Conservation (phyloP, 1,140 invertebrate species). For the Himalopsyche phryganea region DNA sequence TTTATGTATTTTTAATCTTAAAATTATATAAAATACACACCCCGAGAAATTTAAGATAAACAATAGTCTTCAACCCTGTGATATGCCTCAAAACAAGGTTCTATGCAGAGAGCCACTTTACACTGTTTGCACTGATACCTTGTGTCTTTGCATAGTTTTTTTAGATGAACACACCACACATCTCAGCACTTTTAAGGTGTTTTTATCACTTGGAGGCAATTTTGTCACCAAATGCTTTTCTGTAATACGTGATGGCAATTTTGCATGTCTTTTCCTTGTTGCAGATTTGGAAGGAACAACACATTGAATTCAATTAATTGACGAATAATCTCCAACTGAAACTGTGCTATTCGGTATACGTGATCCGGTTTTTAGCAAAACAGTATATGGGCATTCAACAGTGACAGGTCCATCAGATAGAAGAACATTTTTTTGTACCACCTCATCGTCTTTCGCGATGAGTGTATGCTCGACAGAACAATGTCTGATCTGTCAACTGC, state of each 20-base stretch:
- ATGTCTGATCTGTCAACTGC: conserved; percentile 31
- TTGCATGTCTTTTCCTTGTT: conserved; percentile 11
- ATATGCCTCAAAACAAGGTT: conserved; percentile 24
- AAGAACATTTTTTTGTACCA: conserved; percentile 22
- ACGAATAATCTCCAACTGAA: conserved; percentile 18
- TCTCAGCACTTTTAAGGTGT: conserved; percentile 1
- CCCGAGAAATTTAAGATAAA: too few relatives aligned
- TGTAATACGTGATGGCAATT: conserved; percentile 15
- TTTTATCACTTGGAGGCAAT: conserved; percentile 18
- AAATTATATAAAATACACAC: too few relatives aligned
- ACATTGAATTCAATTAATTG: conserved; percentile 11
- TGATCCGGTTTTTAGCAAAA: conserved; percentile 11
- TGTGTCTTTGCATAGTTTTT: conserved; percentile 23
- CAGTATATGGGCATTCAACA: conserved; percentile 19
- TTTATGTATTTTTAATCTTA: too few relatives aligned
- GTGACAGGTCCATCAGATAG: conserved; percentile 16
- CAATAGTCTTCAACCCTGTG: conserved; percentile 18
- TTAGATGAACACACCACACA: conserved; percentile 20
- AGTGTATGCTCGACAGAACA: conserved; percentile 13
- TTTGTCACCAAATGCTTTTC: conserved; percentile 20
- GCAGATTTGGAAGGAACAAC: conserved; percentile 3
- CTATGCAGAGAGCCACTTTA: conserved; percentile 22
- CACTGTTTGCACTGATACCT: conserved; percentile 19
- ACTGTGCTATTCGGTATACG: conserved; percentile 15
- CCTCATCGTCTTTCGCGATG: conserved; percentile 15